Evolutionary conservation across 2,888 invertebrate genomes (phyloP).

Genomic region (Ormyrus thymus): DNA sequence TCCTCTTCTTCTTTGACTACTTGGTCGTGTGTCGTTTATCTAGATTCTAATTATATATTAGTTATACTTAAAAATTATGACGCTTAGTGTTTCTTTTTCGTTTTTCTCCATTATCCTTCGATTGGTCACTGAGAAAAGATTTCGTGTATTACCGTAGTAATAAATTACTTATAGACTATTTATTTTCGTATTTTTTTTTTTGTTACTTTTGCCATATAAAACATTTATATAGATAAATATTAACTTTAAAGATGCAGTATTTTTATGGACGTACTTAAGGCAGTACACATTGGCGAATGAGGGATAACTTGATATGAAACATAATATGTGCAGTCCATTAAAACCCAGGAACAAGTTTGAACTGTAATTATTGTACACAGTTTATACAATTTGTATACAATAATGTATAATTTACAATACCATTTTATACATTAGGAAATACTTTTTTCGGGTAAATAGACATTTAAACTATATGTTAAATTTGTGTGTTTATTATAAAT

Average conservation of each 20-base stretch:
- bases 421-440: not conserved
- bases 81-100: not conserved
- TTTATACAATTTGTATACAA: slow-evolving; percentile 16
- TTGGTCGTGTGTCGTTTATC: slow-evolving; percentile 48
- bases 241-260: slow-evolving; percentile 28
- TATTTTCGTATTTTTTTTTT: slow-evolving; percentile 18
- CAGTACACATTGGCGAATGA: slow-evolving; percentile 48
- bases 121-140: slow-evolving; percentile 27
- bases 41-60: slow-evolving; percentile 37
- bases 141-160: slow-evolving; percentile 23
- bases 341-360: slow-evolving; percentile 8
- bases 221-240: slow-evolving; percentile 42
- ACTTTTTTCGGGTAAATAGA: not conserved
- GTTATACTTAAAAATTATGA: slow-evolving; percentile 35
- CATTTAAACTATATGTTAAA: not conserved
- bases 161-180: slow-evolving; percentile 49
- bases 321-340: slow-evolving; percentile 2
- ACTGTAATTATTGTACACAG: not conserved
- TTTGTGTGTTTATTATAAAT: slow-evolving; percentile 11
- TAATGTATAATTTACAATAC: slow-evolving; percentile 14
- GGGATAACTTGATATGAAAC: slow-evolving; percentile 36
- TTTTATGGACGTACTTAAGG: slow-evolving; percentile 43
- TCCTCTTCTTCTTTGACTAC: slow-evolving; percentile 38
- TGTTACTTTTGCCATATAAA: slow-evolving; percentile 43
- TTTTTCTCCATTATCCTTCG: slow-evolving; percentile 21